Conservation (phyloP, 2,797 vertebrate genomes). For the Pyrocephalus nanus region DNA sequence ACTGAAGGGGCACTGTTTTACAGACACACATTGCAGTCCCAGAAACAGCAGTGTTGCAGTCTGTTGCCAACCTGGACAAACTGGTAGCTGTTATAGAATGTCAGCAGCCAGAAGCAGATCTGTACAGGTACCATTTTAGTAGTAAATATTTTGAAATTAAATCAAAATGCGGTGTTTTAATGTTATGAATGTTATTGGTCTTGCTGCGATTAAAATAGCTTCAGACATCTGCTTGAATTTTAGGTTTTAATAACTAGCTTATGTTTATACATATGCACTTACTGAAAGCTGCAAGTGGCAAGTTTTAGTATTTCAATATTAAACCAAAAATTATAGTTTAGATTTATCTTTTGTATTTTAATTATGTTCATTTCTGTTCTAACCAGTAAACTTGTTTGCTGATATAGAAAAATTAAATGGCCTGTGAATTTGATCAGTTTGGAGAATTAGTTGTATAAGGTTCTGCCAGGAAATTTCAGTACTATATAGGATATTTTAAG, state of each 20-base stretch:
- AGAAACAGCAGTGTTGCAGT: constrained; percentile 92
- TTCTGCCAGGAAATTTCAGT: background rate
- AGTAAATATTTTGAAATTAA: background rate
- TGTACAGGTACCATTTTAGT: constrained; percentile 86
- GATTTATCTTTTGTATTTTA: background rate
- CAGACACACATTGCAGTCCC: constrained; percentile 91
- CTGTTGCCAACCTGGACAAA: constrained; percentile 88
- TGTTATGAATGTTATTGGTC: background rate
- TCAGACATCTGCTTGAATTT: background rate
- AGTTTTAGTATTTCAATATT: background rate
- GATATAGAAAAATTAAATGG: background rate
- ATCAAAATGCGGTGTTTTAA: background rate
- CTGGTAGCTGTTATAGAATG: constrained; percentile 94
- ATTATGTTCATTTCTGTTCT: background rate
- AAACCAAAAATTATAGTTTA: background rate
- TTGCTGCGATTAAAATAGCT: background rate
- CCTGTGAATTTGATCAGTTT: background rate
- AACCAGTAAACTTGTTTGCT: background rate
- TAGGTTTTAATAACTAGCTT: background rate
- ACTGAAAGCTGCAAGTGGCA: background rate
- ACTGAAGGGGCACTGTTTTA: background rate
- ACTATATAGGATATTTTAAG: background rate
- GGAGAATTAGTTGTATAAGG: background rate
- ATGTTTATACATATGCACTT: background rate
- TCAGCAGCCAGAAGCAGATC: constrained; percentile 94